Conservation (phyloP, 2,113 vertebrate genomes). For the Prochilodus magdalenae region DNA sequence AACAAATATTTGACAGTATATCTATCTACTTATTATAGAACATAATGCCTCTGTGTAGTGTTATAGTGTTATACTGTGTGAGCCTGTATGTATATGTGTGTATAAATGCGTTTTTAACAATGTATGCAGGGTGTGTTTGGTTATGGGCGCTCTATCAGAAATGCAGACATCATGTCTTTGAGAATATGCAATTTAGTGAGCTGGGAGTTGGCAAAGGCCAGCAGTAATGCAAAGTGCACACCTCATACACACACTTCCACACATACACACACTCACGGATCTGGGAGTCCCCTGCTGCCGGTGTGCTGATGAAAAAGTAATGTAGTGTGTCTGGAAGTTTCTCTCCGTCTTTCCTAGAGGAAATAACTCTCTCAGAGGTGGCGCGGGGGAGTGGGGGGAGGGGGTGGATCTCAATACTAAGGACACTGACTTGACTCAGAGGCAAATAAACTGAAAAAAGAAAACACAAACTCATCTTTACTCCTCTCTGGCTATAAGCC, state of each 20-base stretch:
- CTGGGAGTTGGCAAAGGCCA: constrained; percentile 52
- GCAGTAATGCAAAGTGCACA: constrained; percentile 60
- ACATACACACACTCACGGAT: constrained; percentile 34
- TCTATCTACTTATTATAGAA: background rate
- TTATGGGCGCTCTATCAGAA: constrained; percentile 35
- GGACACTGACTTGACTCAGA: constrained; percentile 24
- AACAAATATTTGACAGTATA: background rate
- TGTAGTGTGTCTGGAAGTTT: constrained; percentile 78
- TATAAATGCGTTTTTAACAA: background rate
- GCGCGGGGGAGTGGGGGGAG: background rate
- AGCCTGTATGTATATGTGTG: background rate
- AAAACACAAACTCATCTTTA: background rate
- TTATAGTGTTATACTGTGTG: background rate
- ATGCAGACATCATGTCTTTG: constrained; percentile 49
- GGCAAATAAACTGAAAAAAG: constrained; percentile 3
- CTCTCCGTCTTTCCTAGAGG: constrained; percentile 60
- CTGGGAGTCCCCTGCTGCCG: constrained; percentile 65
- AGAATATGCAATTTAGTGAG: constrained; percentile 69
- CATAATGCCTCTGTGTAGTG: background rate
- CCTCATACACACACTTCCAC: constrained; percentile 36
- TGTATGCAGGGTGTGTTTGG: constrained; percentile 30
- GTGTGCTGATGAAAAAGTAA: constrained; percentile 82
- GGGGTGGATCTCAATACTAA: constrained; percentile 16
- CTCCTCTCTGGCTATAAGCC: background rate
- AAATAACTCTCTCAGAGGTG: constrained; percentile 46